A percentile compares a stretch with the other conserved stretches of the same genome.
Conservation (phyloP, 2,797 vertebrate species). For the Pantherophis alleghaniensis region DNA sequence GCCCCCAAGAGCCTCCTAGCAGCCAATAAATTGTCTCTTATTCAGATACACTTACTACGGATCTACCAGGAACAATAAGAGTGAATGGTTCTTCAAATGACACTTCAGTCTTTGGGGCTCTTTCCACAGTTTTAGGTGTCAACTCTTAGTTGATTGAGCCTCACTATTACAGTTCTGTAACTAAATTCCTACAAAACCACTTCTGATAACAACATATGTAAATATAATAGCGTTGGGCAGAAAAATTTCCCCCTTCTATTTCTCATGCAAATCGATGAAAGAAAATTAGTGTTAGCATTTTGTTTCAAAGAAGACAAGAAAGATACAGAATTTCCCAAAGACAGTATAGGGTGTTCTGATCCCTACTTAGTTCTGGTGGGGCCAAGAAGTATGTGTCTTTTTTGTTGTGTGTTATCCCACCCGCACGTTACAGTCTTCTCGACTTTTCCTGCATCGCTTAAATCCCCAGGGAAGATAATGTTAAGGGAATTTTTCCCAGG, state of each 20-base stretch:
- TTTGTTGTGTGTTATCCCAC: neutral
- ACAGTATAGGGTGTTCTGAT: neutral
- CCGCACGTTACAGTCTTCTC: neutral
- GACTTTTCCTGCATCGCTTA: neutral
- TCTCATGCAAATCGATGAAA: neutral
- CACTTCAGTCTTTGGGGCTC: constrained; percentile 30
- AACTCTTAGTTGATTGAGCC: constrained; percentile 41
- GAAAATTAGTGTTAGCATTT: neutral
- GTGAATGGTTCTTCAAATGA: constrained; percentile 21
- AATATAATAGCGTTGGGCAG: neutral
- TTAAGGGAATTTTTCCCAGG: neutral
- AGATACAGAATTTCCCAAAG: neutral
- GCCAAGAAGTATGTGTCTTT: neutral
- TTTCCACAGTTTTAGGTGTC: constrained; percentile 30
- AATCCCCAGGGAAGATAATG: neutral
- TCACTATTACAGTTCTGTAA: neutral
- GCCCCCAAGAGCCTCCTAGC: constrained; percentile 41
- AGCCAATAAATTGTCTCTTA: constrained; percentile 51
- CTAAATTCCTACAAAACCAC: neutral
- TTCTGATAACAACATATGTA: neutral
- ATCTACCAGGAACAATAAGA: constrained; percentile 28
- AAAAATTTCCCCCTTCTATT: neutral
- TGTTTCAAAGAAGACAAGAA: neutral
- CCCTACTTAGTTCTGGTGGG: neutral
- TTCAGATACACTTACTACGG: constrained; percentile 37